These are phyloP conservation scores for Podilymbus podiceps DNA, from an alignment of 2,113 vertebrate genomes.

Conservation along the genomic window DNA sequence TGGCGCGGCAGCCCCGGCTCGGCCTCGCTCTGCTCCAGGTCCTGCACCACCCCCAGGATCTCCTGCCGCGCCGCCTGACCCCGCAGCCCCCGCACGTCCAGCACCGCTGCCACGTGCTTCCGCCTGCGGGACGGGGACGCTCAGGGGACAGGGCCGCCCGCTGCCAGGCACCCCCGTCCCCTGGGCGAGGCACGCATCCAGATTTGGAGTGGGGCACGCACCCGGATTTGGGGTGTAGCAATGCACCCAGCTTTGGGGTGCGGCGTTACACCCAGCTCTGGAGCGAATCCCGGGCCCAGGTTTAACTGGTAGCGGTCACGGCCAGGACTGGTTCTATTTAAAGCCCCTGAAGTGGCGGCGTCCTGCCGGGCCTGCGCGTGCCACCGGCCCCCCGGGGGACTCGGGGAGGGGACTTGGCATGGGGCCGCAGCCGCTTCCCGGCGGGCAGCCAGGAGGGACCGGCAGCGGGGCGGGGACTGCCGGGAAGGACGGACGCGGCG, in stretches of 20 bases:
- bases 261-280: background rate
- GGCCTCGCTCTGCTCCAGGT: slow-evolving; percentile 73
- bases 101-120: slow-evolving; percentile 84
- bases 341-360: background rate
- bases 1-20: slow-evolving; percentile 43
- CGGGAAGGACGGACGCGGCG: background rate
- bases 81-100: slow-evolving; percentile 84
- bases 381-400: background rate
- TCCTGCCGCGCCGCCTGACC: slow-evolving; percentile 78
- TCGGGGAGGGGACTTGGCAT: background rate
- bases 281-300: background rate
- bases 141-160: too few species aligned
- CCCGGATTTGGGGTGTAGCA: background rate
- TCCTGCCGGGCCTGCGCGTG: background rate
- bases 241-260: background rate
- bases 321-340: background rate
- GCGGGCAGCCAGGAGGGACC: background rate
- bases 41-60: slow-evolving; percentile 84
- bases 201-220: background rate
- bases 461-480: background rate
- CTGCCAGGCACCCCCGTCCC: background rate
- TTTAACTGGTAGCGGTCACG: background rate
- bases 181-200: background rate
- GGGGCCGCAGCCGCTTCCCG: background rate
- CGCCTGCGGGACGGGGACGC: slow-evolving; percentile 65